Evolutionary conservation across 2,888 invertebrate genomes (phyloP).

Genomic region (Cheilosia variabilis): DNA sequence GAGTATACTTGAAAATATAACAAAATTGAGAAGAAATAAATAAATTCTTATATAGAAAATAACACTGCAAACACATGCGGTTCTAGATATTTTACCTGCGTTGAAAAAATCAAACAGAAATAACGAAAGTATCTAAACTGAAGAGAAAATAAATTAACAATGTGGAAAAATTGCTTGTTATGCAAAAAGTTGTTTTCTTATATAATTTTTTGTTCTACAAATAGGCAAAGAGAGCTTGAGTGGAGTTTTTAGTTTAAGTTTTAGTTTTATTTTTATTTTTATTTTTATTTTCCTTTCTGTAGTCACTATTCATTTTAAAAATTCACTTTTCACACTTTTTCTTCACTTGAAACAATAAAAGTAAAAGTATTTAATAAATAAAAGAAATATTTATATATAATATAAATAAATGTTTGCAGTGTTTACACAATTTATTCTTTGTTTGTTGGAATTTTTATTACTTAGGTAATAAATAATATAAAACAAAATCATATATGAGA

Average conservation of each 20-base stretch:
- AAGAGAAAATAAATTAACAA: slow-evolving; percentile 13
- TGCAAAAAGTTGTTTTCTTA: slow-evolving; percentile 34
- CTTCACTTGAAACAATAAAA: slow-evolving; percentile 69
- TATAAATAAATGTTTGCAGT: slow-evolving; percentile 77
- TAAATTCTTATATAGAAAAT: slow-evolving; percentile 59
- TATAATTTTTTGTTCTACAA: neutral
- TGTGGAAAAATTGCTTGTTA: slow-evolving; percentile 55
- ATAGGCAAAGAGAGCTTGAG: slow-evolving; percentile 50
- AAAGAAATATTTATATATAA: slow-evolving; percentile 8
- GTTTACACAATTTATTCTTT: slow-evolving; percentile 63
- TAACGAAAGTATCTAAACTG: neutral
- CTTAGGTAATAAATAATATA: slow-evolving; percentile 23
- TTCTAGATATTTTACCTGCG: slow-evolving; percentile 63
- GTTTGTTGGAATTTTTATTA: slow-evolving; percentile 9
- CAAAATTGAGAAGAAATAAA: slow-evolving; percentile 25
- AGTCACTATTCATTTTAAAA: slow-evolving; percentile 11
- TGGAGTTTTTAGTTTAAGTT: slow-evolving; percentile 34
- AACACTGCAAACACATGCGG: slow-evolving; percentile 78
- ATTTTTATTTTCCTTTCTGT: slow-evolving; percentile 31
- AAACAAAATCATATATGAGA: slow-evolving; percentile 30
- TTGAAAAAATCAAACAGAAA: slow-evolving; percentile 17
- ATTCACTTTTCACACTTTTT: slow-evolving; percentile 66
- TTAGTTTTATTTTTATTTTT: slow-evolving; percentile 6
- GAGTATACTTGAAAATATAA: slow-evolving; percentile 16
- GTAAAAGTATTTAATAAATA: slow-evolving; percentile 28